A percentile compares a stretch with the other conserved stretches of the same genome.
Evolutionary conservation across 2,888 invertebrate species (phyloP).

Genomic region (Phoronis australis): DNA sequence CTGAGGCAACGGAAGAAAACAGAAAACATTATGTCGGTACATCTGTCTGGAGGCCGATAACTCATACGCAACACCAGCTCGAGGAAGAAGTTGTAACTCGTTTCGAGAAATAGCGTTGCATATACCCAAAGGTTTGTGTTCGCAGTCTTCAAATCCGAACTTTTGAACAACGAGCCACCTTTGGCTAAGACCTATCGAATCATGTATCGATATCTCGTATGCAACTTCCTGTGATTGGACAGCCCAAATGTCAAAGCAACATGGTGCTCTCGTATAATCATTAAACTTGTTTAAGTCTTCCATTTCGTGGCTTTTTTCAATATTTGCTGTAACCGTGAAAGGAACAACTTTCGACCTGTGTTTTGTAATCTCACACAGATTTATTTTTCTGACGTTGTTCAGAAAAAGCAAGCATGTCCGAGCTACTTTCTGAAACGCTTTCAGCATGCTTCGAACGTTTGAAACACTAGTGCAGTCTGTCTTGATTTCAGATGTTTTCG

Average conservation of each 20-base stretch:
- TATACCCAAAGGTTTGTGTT: too few relatives aligned
- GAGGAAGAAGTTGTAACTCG: too few relatives aligned
- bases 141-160: conserved; percentile 25
- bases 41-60: too few relatives aligned
- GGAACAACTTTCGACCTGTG: conserved; percentile 11
- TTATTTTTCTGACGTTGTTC: conserved; percentile 29
- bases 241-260: too few relatives aligned
- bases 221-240: too few relatives aligned
- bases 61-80: too few relatives aligned
- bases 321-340: conserved; percentile 9
- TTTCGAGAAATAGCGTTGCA: too few relatives aligned
- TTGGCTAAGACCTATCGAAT: conserved; percentile 3
- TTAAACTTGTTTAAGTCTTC: conserved; percentile 7
- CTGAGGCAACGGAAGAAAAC: conserved; percentile 32
- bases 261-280: not conserved
- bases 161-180: conserved; percentile 29
- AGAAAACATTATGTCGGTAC: conserved; percentile 25
- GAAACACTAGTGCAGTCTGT: conserved; percentile 13
- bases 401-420: conserved; percentile 35
- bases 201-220: conserved; percentile 4
- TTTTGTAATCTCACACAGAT: conserved; percentile 14
- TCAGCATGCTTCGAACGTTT: conserved; percentile 19
- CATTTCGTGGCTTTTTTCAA: conserved; percentile 3
- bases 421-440: conserved; percentile 25
- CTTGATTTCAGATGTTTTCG: conserved; percentile 25